These are phyloP conservation scores for Nemopilema nomurai DNA, from an alignment of 30 jellyfish, hydroid and myxozoan species.

Conservation along the genomic window DNA sequence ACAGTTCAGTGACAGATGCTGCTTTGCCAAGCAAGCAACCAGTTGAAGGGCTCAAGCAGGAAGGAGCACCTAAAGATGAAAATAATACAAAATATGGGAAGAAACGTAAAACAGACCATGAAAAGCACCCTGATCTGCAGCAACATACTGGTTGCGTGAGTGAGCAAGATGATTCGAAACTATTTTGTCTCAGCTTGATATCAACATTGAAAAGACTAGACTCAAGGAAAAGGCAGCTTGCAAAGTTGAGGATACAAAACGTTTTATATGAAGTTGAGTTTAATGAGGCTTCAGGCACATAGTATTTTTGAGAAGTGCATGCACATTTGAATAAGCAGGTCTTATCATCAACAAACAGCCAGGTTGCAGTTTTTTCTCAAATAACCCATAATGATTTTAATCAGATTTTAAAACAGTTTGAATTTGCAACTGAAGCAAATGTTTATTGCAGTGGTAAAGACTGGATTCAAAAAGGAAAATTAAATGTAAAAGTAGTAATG, in stretches of 20 bases:
- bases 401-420: not conserved
- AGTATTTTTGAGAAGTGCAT: not conserved
- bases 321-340: not conserved
- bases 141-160: slow-evolving; percentile 40
- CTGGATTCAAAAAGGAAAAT: too few species aligned
- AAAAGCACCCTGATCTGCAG: slow-evolving; percentile 17
- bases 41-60: slow-evolving; percentile 5
- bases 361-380: not conserved
- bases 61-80: slow-evolving; percentile 4
- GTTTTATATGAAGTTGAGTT: slow-evolving; percentile 70
- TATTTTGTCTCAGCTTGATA: slow-evolving; percentile 69
- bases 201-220: slow-evolving; percentile 66
- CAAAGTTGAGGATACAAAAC: slow-evolving; percentile 68
- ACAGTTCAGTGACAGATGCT: not conserved
- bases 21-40: not conserved
- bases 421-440: not conserved
- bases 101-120: slow-evolving; percentile 33
- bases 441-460: too few species aligned
- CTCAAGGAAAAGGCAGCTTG: slow-evolving; percentile 59
- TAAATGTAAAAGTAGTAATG: too few species aligned
- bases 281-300: slow-evolving; percentile 21
- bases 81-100: slow-evolving; percentile 39
- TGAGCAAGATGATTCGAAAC: slow-evolving; percentile 69
- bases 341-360: not conserved
- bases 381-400: too few species aligned